Percentiles rank a stretch among this genome's conserved stretches.
These are phyloP conservation scores for Steinernema scapterisci DNA, from an alignment of 2,888 invertebrate genomes.

Conservation along the genomic window DNA sequence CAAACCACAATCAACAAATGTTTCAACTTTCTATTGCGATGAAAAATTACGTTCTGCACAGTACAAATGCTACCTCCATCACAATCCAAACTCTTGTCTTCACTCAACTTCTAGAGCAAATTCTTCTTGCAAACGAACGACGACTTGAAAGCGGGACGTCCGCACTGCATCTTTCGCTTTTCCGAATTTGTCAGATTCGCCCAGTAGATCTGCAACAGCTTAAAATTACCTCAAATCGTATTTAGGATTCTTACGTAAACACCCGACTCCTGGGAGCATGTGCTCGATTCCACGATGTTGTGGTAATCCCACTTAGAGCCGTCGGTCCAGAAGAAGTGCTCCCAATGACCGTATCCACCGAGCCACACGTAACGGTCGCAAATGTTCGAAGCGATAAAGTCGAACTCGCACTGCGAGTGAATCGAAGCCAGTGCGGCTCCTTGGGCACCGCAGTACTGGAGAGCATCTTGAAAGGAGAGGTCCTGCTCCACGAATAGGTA, in stretches of 20 bases:
- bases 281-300: background rate
- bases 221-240: background rate
- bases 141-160: background rate
- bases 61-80: too few species aligned
- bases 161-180: background rate
- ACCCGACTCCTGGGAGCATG: background rate
- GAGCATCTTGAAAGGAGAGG: background rate
- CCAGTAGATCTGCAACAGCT: constrained; percentile 13
- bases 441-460: background rate
- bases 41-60: too few species aligned
- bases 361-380: constrained; percentile 6
- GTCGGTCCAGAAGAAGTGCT: background rate
- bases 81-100: too few species aligned
- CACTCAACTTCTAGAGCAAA: too few species aligned
- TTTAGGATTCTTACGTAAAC: background rate
- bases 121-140: constrained; percentile 6
- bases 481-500: background rate
- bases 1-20: too few species aligned
- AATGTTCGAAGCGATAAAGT: constrained; percentile 12
- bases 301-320: background rate
- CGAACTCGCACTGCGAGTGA: constrained; percentile 19
- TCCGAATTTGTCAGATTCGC: background rate
- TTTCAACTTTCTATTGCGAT: too few species aligned
- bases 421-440: background rate
- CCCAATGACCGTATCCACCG: background rate